phyloP scores from a whole-genome alignment of 2,888 invertebrate species.

The Agrotis ipsilon region DNA sequence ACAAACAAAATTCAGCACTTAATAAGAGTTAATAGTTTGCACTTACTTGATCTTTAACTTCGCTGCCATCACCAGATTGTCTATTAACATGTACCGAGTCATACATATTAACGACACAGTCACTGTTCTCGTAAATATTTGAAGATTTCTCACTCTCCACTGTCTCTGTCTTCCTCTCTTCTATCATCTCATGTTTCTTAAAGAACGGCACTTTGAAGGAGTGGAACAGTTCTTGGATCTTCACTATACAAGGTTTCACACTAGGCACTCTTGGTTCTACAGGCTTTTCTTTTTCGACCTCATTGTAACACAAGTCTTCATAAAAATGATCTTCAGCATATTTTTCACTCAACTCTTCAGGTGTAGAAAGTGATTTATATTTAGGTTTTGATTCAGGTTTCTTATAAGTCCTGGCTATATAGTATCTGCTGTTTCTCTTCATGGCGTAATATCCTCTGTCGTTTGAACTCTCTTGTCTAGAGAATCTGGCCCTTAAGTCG shows the following conservation, averaged over 20 bases:
- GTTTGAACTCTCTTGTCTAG: conserved; percentile 77
- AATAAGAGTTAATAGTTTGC: background rate
- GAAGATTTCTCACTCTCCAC: conserved; percentile 65
- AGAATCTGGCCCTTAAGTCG: conserved; percentile 78
- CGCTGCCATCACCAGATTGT: conserved; percentile 39
- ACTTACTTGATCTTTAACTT: conserved; percentile 48
- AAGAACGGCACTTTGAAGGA: conserved; percentile 86
- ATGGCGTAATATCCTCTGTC: conserved; percentile 87
- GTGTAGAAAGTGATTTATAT: conserved; percentile 79
- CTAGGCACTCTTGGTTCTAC: conserved; percentile 47
- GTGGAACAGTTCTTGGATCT: conserved; percentile 85
- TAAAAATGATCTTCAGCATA: conserved; percentile 85
- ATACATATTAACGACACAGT: conserved; percentile 81
- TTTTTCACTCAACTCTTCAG: conserved; percentile 78
- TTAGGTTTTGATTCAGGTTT: conserved; percentile 79
- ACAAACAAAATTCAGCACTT: background rate
- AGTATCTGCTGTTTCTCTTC: conserved; percentile 79
- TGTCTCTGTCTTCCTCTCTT: conserved; percentile 58
- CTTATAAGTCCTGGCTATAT: conserved; percentile 75
- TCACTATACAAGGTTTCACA: conserved; percentile 81
- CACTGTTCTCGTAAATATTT: conserved; percentile 81
- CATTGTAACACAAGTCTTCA: conserved; percentile 86
- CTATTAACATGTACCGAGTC: conserved; percentile 80
- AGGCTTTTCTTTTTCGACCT: conserved; percentile 69
- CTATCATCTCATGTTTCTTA: conserved; percentile 75